Conservation (phyloP, 2,113 vertebrate species). For the Lepus americanus region DNA sequence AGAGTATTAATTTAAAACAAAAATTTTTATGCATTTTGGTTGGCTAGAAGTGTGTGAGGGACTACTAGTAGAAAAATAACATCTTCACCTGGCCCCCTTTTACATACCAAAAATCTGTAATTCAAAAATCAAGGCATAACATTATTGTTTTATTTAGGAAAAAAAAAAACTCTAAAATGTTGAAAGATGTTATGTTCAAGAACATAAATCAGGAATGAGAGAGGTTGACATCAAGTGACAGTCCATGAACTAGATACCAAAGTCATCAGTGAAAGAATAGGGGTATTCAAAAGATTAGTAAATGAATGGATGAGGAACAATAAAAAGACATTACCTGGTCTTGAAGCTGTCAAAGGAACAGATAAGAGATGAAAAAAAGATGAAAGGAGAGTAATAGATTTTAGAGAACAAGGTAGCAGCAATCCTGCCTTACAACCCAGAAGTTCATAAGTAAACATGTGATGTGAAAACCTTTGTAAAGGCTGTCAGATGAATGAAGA, state of each 20-base stretch:
- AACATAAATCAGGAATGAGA: neutral
- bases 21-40: neutral
- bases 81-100: neutral
- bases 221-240: neutral
- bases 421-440: neutral
- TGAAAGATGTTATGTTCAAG: neutral
- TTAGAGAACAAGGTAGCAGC: neutral
- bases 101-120: neutral
- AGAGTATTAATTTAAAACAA: neutral
- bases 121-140: neutral
- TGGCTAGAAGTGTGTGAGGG: neutral
- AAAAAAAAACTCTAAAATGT: neutral
- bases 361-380: neutral
- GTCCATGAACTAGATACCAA: neutral
- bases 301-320: neutral
- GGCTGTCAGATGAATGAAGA: neutral
- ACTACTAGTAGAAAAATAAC: neutral
- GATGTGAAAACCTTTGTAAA: neutral
- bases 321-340: neutral
- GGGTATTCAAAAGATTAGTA: neutral
- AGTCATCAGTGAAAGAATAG: neutral
- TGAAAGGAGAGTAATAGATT: neutral
- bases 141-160: conserved; percentile 22
- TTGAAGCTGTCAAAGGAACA: neutral
- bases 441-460: neutral